Evolutionary conservation across 2,888 invertebrate genomes (phyloP).

Genomic region (Malthinus seriepunctatus): DNA sequence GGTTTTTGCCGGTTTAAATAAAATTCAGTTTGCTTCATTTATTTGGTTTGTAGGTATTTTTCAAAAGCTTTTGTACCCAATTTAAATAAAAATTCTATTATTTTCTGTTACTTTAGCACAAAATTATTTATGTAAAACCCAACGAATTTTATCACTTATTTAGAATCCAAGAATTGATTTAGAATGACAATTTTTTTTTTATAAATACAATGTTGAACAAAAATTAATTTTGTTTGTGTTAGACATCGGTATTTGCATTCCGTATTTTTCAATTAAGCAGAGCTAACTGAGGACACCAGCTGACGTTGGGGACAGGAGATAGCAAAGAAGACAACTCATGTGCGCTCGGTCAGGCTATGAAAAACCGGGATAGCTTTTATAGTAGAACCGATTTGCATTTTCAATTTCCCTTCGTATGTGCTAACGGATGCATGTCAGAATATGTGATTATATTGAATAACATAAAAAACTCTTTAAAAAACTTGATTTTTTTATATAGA

Average conservation of each 20-base stretch:
- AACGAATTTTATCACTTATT: too few relatives aligned
- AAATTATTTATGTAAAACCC: too few relatives aligned
- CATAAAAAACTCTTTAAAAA: slow-evolving; percentile 19
- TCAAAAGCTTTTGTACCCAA: too few relatives aligned
- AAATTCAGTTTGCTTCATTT: too few relatives aligned
- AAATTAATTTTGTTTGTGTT: slow-evolving; percentile 35
- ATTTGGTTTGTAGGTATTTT: too few relatives aligned
- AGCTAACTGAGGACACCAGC: slow-evolving; percentile 30
- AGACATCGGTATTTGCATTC: slow-evolving; percentile 30
- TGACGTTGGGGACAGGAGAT: slow-evolving; percentile 30
- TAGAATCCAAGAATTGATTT: too few relatives aligned
- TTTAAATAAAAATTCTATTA: too few relatives aligned
- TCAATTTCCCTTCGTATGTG: slow-evolving; percentile 38
- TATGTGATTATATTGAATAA: slow-evolving; percentile 33
- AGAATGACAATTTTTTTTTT: too few relatives aligned
- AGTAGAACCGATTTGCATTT: slow-evolving; percentile 39
- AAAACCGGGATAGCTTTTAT: slow-evolving; percentile 34
- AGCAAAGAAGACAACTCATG: slow-evolving; percentile 33
- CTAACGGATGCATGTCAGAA: slow-evolving; percentile 36
- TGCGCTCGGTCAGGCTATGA: slow-evolving; percentile 35
- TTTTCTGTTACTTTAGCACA: too few relatives aligned
- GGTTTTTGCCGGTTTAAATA: too few relatives aligned
- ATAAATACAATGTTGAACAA: too few relatives aligned
- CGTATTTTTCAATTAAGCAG: slow-evolving; percentile 39
- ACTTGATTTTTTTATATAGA: slow-evolving; percentile 20